Evolutionary conservation across 2,797 vertebrate genomes (phyloP), one percentile per base, ranked within the genome.

Genomic region (Fringilla coelebs): DNA sequence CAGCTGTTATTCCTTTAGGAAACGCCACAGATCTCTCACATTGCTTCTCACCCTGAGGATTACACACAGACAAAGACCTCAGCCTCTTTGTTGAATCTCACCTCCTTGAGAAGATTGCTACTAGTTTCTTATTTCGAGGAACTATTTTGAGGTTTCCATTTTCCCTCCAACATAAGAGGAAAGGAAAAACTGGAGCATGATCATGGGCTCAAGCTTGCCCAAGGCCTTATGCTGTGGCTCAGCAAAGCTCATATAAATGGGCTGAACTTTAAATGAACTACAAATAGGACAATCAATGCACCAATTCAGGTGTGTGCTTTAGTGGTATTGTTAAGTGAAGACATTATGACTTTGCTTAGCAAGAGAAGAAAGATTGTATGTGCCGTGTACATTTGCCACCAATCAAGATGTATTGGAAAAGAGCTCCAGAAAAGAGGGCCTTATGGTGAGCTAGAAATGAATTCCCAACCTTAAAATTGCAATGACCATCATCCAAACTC

Each of bases 201-300:
- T 29, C 20, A 14, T 0, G 4, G 31, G 26, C 77, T 87, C 32
- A 20, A 17, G 61, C 16, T 87, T 0, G 0, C 11, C 14, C 13
- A 19, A 58, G 31, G 0, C 0, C 22, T 71, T 48, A 17, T 13
- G 22, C 32, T 58, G 57, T 52, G 38, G 40, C 51, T 93, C n/a
- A 66, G 17, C n/a, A 73, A 88, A 92, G 24, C 62, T 43, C 31
- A 65, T 13, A 31, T 16, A 67, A 49, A 48, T 57, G 21, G 38
- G 10, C 40, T 85, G 58, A 74, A 41, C 17, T 66, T 80, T 11
- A 75, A 78, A 46, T 26, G 4, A 79, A 6, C 31, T 66, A 17
- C 58, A 60, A 15, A 36, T 32, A 85, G 41, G 55, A 51, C 32
- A 18, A 21, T 36, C 54, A 13, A 8, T 63, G 32, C 57, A 67